Percentiles rank a stretch among this genome's conserved stretches.
Conservation (phyloP, 2,888 invertebrate genomes). For the Chironomus tentans region DNA sequence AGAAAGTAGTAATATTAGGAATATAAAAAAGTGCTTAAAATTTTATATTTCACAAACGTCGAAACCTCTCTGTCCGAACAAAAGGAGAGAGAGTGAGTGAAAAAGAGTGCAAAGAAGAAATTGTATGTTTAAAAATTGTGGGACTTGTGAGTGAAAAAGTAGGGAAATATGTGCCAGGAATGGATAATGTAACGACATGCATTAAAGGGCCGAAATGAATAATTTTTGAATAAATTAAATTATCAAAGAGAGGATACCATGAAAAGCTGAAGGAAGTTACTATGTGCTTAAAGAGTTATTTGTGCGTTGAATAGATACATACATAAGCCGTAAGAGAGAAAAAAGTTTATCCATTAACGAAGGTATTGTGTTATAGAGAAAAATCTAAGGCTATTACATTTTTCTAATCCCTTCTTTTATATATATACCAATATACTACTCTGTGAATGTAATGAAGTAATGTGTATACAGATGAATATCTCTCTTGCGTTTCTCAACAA, state of each 20-base stretch:
- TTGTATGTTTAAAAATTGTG: too few relatives aligned
- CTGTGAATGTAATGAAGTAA: neutral
- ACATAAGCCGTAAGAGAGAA: too few relatives aligned
- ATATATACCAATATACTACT: neutral
- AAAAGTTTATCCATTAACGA: neutral
- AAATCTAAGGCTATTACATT: neutral
- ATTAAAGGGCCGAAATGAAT: neutral
- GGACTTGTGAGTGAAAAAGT: neutral
- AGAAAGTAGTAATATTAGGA: too few relatives aligned
- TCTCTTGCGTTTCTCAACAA: neutral
- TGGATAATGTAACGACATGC: neutral
- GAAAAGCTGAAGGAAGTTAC: neutral
- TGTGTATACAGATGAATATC: neutral
- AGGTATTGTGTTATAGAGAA: neutral
- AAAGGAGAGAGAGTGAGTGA: neutral
- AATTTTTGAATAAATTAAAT: slow-evolving; percentile 25
- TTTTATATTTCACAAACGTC: too few relatives aligned
- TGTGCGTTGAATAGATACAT: too few relatives aligned
- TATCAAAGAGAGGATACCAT: neutral
- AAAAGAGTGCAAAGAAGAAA: neutral
- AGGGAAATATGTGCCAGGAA: neutral
- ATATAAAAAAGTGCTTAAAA: too few relatives aligned
- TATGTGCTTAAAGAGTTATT: neutral
- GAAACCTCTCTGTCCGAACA: neutral
- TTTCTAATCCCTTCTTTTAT: neutral